phyloP scores from a whole-genome alignment of 53 echinoderm and acorn worm species.

The Crossaster papposus region DNA sequence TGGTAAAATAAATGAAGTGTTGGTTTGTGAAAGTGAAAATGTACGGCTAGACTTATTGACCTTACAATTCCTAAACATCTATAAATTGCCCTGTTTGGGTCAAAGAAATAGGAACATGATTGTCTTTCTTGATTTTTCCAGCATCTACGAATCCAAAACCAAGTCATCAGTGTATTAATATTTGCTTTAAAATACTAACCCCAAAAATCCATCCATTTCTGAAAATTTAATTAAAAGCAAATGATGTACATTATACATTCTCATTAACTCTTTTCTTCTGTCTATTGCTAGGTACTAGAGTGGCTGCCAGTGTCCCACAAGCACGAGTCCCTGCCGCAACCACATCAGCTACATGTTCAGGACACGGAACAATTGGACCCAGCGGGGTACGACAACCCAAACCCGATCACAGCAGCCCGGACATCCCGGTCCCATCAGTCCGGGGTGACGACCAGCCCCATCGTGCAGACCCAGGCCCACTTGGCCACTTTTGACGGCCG shows the following conservation, averaged over 20 bases:
- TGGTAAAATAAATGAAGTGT: no score
- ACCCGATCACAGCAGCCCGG: background rate
- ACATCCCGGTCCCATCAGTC: slow-evolving; percentile 3
- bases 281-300: slow-evolving; percentile 73
- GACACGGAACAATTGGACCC: slow-evolving; percentile 9
- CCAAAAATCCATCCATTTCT: no score
- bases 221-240: no score
- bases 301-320: slow-evolving; percentile 86
- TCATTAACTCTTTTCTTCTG: background rate
- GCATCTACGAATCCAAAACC: no score
- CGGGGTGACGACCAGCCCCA: slow-evolving; percentile 27
- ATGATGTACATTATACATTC: background rate
- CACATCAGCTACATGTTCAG: slow-evolving; percentile 2
- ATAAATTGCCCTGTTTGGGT: no score
- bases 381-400: slow-evolving; percentile 12
- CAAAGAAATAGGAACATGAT: no score
- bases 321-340: slow-evolving; percentile 69
- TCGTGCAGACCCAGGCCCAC: slow-evolving; percentile 67
- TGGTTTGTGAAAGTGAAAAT: no score
- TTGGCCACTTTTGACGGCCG: slow-evolving; percentile 84
- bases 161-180: no score
- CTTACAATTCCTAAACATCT: no score
- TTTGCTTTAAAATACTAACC: no score
- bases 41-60: no score
- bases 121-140: no score